phyloP scores from a whole-genome alignment of 2,888 invertebrate genomes.

The Serrognathus titanus region DNA sequence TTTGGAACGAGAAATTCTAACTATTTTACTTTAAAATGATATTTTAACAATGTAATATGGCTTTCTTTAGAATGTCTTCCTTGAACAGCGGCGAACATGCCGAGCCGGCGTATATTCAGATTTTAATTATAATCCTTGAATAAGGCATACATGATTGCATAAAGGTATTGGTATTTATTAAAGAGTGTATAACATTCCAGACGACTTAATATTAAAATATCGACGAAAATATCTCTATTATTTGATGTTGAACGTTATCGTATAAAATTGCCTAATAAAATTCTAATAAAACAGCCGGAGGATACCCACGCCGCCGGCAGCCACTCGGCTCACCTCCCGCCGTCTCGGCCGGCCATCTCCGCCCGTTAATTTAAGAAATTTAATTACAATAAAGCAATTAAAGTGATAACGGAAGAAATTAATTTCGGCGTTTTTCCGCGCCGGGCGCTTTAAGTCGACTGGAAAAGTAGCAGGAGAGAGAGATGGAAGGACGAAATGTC shows the following conservation, averaged over 20 bases:
- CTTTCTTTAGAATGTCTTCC: too few relatives aligned
- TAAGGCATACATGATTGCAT: constrained; percentile 14
- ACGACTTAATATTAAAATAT: constrained; percentile 31
- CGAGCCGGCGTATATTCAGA: background rate
- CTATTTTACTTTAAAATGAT: too few relatives aligned
- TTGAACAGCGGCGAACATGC: too few relatives aligned
- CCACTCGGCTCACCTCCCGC: too few relatives aligned
- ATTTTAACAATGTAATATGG: too few relatives aligned
- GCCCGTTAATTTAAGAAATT: constrained; percentile 1
- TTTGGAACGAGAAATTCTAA: too few relatives aligned
- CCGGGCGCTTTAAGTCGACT: background rate
- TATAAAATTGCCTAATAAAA: constrained; percentile 30
- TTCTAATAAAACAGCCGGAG: constrained; percentile 30
- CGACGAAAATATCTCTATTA: constrained; percentile 31
- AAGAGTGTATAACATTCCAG: constrained; percentile 28
- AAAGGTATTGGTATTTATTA: constrained; percentile 27
- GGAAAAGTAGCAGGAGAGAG: background rate
- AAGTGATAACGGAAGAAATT: background rate
- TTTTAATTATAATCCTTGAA: constrained; percentile 16
- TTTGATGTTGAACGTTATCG: constrained; percentile 27
- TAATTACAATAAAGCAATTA: background rate
- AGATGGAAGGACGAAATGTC: background rate
- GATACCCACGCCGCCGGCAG: constrained; percentile 13
- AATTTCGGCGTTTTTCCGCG: background rate
- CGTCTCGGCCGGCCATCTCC: too few relatives aligned